Evolutionary conservation across 1,140 invertebrate species (phyloP).

Genomic region (Nylanderia fulva): DNA sequence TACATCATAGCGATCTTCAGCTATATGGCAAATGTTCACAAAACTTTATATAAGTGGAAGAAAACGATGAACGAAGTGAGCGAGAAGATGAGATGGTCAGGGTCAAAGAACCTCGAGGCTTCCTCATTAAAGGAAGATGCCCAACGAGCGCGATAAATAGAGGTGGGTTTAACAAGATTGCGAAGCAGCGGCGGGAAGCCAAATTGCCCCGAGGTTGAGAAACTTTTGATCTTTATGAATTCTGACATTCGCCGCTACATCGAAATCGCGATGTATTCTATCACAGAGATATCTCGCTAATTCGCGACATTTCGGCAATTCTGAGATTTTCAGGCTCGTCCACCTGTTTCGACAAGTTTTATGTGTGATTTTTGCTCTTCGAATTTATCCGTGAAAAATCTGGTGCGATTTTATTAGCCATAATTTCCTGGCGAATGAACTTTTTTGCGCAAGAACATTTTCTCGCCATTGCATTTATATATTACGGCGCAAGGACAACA

Average conservation of each 20-base stretch:
- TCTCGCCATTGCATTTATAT: constrained; percentile 38
- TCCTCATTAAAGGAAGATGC: constrained; percentile 73
- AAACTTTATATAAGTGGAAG: background rate
- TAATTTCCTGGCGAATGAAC: constrained; percentile 46
- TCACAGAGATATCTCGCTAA: background rate
- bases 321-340: background rate
- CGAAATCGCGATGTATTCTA: background rate
- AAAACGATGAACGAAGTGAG: background rate
- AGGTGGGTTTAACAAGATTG: constrained; percentile 70
- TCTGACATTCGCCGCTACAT: background rate
- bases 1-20: constrained; percentile 2
- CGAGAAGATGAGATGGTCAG: constrained; percentile 39
- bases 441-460: constrained; percentile 49
- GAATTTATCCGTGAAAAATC: constrained; percentile 53
- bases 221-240: constrained; percentile 55
- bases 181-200: constrained; percentile 20
- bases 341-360: background rate
- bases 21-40: constrained; percentile 2
- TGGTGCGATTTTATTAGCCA: constrained; percentile 16
- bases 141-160: constrained; percentile 74
- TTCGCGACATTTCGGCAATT: background rate
- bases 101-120: constrained; percentile 64
- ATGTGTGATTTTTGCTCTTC: constrained; percentile 27
- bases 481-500: constrained; percentile 17
- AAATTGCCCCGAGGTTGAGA: constrained; percentile 51